These are phyloP conservation scores for Gerris lacustris DNA, from an alignment of 2,888 invertebrate species.

Conservation along the genomic window DNA sequence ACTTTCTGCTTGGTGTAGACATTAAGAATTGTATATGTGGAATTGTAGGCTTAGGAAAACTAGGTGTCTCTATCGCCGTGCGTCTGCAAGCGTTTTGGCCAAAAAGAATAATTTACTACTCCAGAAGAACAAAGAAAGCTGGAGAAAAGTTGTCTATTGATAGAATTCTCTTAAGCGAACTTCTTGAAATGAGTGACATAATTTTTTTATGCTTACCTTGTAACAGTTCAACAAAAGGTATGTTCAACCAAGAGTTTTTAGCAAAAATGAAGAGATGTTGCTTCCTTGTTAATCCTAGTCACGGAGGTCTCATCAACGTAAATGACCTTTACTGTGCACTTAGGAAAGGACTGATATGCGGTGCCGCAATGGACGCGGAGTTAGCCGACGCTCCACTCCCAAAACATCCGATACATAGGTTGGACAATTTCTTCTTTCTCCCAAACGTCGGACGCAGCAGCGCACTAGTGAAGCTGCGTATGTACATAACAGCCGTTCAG, in stretches of 20 bases:
- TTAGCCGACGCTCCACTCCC: not conserved
- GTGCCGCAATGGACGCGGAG: not conserved
- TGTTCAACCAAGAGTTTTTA: not conserved
- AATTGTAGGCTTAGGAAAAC: not conserved
- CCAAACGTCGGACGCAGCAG: not conserved
- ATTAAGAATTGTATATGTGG: not conserved
- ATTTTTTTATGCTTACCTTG: not conserved
- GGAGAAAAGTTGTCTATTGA: not conserved
- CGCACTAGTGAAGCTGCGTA: not conserved
- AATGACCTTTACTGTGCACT: not conserved
- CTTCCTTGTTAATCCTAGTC: not conserved
- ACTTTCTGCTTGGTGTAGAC: not conserved
- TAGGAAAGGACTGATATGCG: not conserved
- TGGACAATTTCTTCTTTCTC: not conserved
- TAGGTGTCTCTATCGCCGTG: not conserved
- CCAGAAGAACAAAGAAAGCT: not conserved
- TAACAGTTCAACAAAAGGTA: not conserved
- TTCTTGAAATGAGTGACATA: not conserved
- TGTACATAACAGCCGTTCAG: not conserved
- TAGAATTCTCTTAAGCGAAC: not conserved
- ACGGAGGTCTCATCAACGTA: not conserved
- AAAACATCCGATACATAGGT: not conserved
- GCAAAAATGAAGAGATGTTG: not conserved
- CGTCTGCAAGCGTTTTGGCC: not conserved
- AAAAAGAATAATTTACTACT: not conserved